These are phyloP conservation scores for Brenthis ino DNA, from an alignment of 2,888 invertebrate species.

Conservation along the genomic window DNA sequence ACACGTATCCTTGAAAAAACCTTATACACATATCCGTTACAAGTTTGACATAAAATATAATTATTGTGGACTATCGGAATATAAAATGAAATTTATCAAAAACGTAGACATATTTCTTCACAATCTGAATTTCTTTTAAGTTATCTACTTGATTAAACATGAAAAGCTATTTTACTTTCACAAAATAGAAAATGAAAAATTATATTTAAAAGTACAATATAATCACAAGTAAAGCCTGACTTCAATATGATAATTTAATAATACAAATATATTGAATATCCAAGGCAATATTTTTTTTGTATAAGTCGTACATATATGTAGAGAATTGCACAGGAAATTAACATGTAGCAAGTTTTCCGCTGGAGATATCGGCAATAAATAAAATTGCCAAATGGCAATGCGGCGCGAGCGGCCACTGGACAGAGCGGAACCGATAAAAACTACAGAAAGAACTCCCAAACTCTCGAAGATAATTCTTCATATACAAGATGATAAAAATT, in stretches of 20 bases:
- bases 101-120: too few species aligned
- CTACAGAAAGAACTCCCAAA: conserved; percentile 46
- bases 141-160: not conserved
- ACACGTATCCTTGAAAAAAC: conserved; percentile 57
- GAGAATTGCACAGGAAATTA: conserved; percentile 71
- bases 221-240: conserved; percentile 36
- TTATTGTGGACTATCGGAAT: too few species aligned
- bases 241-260: not conserved
- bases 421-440: conserved; percentile 68
- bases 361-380: conserved; percentile 72
- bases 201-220: too few species aligned
- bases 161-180: not conserved
- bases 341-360: conserved; percentile 74
- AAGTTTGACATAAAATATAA: not conserved
- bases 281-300: not conserved
- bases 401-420: conserved; percentile 47
- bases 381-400: conserved; percentile 73
- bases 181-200: too few species aligned
- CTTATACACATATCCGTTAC: conserved; percentile 45
- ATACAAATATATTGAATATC: not conserved
- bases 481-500: not conserved
- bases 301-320: conserved; percentile 30
- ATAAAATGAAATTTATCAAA: too few species aligned
- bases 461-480: not conserved
- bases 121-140: too few species aligned